phyloP scores from a whole-genome alignment of 2,113 vertebrate species.

The Cebus imitator region DNA sequence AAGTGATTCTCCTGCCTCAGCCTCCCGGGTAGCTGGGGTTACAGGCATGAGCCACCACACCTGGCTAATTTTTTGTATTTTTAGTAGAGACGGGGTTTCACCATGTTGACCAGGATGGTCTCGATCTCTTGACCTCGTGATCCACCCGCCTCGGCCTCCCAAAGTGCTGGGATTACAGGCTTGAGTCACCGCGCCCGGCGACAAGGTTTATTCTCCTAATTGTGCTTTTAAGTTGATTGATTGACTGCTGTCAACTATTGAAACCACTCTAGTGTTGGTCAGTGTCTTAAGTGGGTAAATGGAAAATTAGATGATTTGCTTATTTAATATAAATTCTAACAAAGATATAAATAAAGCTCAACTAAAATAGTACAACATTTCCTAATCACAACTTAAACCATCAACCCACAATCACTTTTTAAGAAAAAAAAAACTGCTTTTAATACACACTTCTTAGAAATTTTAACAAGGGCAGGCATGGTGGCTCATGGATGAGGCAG shows the following conservation, averaged over 20 bases:
- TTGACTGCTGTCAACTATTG: background rate
- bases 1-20: too few relatives aligned
- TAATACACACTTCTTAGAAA: background rate
- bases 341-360: background rate
- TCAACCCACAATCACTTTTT: background rate
- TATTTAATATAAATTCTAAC: background rate
- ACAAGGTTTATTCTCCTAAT: background rate
- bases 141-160: too few relatives aligned
- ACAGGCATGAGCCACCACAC: too few relatives aligned
- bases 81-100: too few relatives aligned
- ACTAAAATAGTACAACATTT: background rate
- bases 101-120: too few relatives aligned
- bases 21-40: too few relatives aligned
- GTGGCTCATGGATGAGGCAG: background rate
- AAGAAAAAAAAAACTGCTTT: background rate
- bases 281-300: background rate
- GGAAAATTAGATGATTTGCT: background rate
- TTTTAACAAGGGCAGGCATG: background rate
- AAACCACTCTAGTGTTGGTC: background rate
- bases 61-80: too few relatives aligned
- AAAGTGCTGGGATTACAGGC: too few relatives aligned
- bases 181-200: background rate
- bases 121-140: too few relatives aligned
- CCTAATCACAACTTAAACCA: background rate
- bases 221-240: background rate